Conservation (phyloP, 2,888 invertebrate species). For the Philonicus albiceps region DNA sequence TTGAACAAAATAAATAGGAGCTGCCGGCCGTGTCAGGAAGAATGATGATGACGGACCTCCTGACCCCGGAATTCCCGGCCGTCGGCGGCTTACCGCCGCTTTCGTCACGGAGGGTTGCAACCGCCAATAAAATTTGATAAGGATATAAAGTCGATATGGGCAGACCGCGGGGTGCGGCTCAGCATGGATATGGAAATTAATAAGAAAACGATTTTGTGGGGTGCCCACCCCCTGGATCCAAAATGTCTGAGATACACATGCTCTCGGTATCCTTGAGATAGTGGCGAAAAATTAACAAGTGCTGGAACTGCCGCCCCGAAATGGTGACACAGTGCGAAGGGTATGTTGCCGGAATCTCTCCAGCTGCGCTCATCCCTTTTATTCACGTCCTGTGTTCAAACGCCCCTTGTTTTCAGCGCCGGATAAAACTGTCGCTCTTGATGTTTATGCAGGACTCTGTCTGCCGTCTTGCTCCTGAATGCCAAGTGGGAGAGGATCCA, state of each 20-base stretch:
- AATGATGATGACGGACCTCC: slow-evolving; percentile 22
- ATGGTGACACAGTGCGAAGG: slow-evolving; percentile 2
- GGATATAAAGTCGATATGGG: background rate
- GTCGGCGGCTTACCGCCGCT: background rate
- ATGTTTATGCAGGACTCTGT: slow-evolving; percentile 14
- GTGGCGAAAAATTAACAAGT: slow-evolving; percentile 37
- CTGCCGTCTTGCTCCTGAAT: background rate
- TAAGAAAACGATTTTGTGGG: slow-evolving; percentile 8
- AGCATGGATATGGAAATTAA: slow-evolving; percentile 36
- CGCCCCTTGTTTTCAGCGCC: background rate
- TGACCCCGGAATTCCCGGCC: background rate
- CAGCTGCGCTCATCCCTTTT: slow-evolving; percentile 17
- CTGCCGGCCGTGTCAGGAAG: slow-evolving; percentile 16
- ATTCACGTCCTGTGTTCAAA: background rate
- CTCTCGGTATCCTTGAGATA: slow-evolving; percentile 1
- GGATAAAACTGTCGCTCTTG: slow-evolving; percentile 28
- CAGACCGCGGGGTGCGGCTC: background rate
- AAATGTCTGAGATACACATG: background rate
- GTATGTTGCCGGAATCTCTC: background rate
- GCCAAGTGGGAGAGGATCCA: background rate
- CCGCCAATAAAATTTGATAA: slow-evolving; percentile 40
- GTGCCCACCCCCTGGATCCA: background rate
- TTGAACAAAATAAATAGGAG: slow-evolving; percentile 33
- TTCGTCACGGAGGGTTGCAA: background rate
- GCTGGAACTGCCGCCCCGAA: background rate